Evolutionary conservation across 2,797 vertebrate species (phyloP).

Genomic region (Acanthornis magna): DNA sequence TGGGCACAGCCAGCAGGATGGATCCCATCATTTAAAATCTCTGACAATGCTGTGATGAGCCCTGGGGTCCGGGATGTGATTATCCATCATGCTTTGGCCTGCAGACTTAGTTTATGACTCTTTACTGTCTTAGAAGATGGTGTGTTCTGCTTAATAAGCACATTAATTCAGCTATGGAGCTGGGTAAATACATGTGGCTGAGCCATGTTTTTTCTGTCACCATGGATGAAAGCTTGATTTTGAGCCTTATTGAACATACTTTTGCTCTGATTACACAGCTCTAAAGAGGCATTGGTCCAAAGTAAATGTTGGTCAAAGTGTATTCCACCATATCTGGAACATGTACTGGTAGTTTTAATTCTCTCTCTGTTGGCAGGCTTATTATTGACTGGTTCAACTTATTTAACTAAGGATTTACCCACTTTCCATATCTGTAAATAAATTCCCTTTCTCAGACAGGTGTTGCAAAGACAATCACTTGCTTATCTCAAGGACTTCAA

Average conservation of each 20-base stretch:
- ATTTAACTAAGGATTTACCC: background rate
- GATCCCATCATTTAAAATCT: background rate
- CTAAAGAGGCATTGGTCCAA: background rate
- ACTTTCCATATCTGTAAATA: background rate
- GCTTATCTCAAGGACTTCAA: background rate
- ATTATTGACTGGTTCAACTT: background rate
- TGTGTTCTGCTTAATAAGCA: too few relatives aligned
- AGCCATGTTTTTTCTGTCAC: too few relatives aligned
- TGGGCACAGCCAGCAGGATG: background rate
- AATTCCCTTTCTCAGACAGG: background rate
- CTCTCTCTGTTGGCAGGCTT: background rate
- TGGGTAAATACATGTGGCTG: too few relatives aligned
- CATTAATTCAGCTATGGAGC: too few relatives aligned
- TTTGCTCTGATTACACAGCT: background rate
- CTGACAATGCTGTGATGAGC: background rate
- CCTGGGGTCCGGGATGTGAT: too few relatives aligned
- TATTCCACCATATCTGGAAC: background rate
- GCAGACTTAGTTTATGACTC: too few relatives aligned
- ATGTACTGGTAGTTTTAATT: background rate
- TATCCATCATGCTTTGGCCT: too few relatives aligned
- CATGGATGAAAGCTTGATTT: background rate
- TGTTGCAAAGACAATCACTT: background rate
- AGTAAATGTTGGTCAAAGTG: background rate
- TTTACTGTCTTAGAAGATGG: too few relatives aligned
- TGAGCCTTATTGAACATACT: background rate